Percentiles rank a stretch among this genome's conserved stretches.
phyloP scores from a whole-genome alignment of 2,888 invertebrate genomes.

The Auanema freiburgensis region DNA sequence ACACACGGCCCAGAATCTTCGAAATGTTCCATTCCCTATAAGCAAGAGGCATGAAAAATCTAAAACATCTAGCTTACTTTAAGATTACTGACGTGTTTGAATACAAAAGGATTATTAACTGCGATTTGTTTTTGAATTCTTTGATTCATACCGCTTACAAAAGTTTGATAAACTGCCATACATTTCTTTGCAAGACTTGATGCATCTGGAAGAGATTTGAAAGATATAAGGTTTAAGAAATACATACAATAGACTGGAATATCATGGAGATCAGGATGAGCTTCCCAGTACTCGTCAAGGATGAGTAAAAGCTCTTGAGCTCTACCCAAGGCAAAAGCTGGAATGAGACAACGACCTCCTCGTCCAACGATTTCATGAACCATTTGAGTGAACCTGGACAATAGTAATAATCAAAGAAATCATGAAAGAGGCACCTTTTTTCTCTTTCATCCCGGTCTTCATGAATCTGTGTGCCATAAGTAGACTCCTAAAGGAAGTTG shows the following conservation, averaged over 20 bases:
- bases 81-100: conserved; percentile 81
- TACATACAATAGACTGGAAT: conserved; percentile 86
- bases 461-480: conserved; percentile 98
- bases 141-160: conserved; percentile 99
- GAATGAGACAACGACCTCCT: conserved; percentile 96
- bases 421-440: conserved; percentile 73
- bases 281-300: conserved; percentile 92
- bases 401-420: conserved; percentile 16
- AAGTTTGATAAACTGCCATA: conserved; percentile 99
- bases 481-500: conserved; percentile 79
- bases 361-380: conserved; percentile 93
- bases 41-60: conserved; percentile 16
- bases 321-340: conserved; percentile 95
- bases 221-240: background rate
- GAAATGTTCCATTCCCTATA: conserved; percentile 93
- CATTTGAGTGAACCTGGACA: conserved; percentile 67
- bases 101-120: conserved; percentile 96
- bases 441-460: conserved; percentile 96
- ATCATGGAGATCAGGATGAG: conserved; percentile 93
- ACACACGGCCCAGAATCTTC: conserved; percentile 99
- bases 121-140: conserved; percentile 92
- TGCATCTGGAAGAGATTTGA: conserved; percentile 72
- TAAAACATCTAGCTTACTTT: conserved; percentile 58
- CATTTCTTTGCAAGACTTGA: conserved; percentile 98
- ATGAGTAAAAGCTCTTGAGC: conserved; percentile 72